Percentiles rank a stretch among this genome's conserved stretches.
Evolutionary conservation across 2,888 invertebrate species (phyloP).

Genomic region (Craniophora ligustri): DNA sequence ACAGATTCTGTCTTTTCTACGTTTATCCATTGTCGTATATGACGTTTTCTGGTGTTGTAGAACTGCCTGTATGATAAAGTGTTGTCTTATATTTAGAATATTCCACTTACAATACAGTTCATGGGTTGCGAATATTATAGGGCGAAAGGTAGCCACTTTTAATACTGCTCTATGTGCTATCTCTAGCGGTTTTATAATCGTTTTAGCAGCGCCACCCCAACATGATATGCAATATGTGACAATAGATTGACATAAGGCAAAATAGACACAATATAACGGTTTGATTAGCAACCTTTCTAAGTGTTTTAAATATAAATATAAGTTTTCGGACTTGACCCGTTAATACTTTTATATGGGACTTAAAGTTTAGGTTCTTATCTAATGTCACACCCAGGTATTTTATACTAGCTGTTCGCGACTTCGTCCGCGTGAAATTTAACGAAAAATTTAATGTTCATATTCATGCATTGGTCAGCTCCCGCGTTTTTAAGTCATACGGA

Average conservation of each 20-base stretch:
- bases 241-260: too few relatives aligned
- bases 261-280: background rate
- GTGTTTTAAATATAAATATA: conserved; percentile 12
- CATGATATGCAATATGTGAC: conserved; percentile 9
- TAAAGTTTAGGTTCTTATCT: conserved; percentile 5
- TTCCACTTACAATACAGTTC: conserved; percentile 1
- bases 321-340: conserved; percentile 7
- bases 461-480: too few relatives aligned
- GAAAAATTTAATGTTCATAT: too few relatives aligned
- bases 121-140: background rate
- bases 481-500: too few relatives aligned
- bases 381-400: conserved; percentile 12
- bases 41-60: background rate
- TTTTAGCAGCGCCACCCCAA: conserved; percentile 19
- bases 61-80: conserved; percentile 5
- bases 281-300: conserved; percentile 2
- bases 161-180: too few relatives aligned
- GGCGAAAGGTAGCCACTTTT: too few relatives aligned
- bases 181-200: too few relatives aligned
- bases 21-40: background rate
- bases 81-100: conserved; percentile 10
- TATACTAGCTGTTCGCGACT: too few relatives aligned
- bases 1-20: conserved; percentile 1
- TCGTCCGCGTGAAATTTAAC: too few relatives aligned
- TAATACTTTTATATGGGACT: background rate